Evolutionary conservation across 2,113 vertebrate species (phyloP), one percentile per base, ranked within the genome.

Genomic region (Oxygymnocypris stewartii): DNA sequence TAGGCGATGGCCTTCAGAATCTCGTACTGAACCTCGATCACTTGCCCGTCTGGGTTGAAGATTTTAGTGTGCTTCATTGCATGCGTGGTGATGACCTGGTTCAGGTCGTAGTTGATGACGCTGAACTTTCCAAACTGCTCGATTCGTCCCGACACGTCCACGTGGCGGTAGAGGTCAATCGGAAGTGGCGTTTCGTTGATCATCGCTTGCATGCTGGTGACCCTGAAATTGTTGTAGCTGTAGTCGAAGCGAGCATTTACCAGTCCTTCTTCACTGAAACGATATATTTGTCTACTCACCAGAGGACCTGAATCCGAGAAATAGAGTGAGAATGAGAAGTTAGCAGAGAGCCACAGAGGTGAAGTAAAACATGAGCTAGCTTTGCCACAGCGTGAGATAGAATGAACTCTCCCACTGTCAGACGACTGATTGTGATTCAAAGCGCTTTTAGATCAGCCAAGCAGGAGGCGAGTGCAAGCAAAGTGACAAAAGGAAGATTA

Each of bases 1-100:
- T 98, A 99, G 65, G 97, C 96, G 5, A 99, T 99, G 31, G 98
- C 96, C 90, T 99, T 99, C 8, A 99, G 95, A 88, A 99, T 99
- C 94, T 99, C 98, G 8, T 99, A 99, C 69, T 99, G 98, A 18
- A 99, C 98, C 92, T 99, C 98, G 1, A 98, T 96, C 89, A 99
- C 97, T 90, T 99, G 98, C 11, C 98, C 97, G 0, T 96, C 98
- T 86, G 97, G 95, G 83, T 95, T 99, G 90, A 98, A 99, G 25
- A 98, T 97, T 92, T 99, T 99, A 89, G 98, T 99, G 89, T 99
- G 98, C 87, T 99, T 99, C 98, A 99, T 99, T 90, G 97, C 94
- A 44, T 98, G 98, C 5, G 98, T 99, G 88, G 98, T 99, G 90
- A 99, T 99, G 73, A 99, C 98, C 92, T 99, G 98, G 93, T 99